Evolutionary conservation across 2,797 vertebrate genomes (phyloP), one percentile per base, ranked within the genome.

Genomic region (Sternotherus odoratus): DNA sequence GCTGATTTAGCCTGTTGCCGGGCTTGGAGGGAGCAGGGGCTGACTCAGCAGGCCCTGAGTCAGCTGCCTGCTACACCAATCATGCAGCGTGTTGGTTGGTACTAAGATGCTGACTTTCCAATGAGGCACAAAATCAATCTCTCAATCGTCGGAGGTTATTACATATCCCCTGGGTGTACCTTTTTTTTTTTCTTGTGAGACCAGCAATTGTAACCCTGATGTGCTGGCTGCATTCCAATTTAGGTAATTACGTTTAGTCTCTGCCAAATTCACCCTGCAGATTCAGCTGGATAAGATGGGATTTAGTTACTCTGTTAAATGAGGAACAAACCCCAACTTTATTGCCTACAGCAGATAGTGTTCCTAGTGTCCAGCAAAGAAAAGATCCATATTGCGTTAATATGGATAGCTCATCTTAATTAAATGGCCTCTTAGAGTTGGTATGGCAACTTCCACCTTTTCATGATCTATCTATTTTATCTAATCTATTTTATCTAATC

Each of bases 191-290:
- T 57, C 12, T 78, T 80, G 53, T n/a, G 72, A 85, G 33, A 50
- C 75, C 83, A 56, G 50, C 51, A 48, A 24, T 30, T 13, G 26
- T 28, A 48, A 60, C 89, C n/a, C 53, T 21, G 75, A 4, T 82
- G n/a, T 21, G 12, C 26, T 78, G 78, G 39, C 26, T 82, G 51
- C 90, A 79, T 74, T 75, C 87, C 60, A 93, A 3, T n/a, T 10
- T 36, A 10, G 39, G 50, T 66, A 91, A 53, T 39, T 78, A 2
- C 50, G 74, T 23, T 77, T 79, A 60, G 30, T 12, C 17, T 66
- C 49, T 82, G 4, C 86, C 33, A 74, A 2, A 74, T 83, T 95
- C n/a, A 1, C 0, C 1, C 2, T 9, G 28, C 46, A 19, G 3
- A 53, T 90, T 84, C 48, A 74, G 49, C 1, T 63, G 79, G 33